Evolutionary conservation across 2,888 invertebrate genomes (phyloP).

Genomic region (Apamea sordens): DNA sequence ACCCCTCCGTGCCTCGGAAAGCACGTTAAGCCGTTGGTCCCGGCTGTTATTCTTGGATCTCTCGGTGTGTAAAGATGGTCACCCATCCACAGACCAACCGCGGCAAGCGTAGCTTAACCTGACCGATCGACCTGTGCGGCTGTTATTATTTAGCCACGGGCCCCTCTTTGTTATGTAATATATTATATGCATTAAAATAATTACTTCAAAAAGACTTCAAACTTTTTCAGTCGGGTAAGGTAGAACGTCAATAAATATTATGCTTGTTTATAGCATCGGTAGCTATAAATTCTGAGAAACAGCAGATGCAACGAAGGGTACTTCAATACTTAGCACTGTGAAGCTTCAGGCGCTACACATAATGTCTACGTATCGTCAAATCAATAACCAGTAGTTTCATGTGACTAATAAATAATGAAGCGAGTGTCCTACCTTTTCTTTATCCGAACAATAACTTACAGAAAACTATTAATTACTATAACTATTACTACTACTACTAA

Average conservation of each 20-base stretch:
- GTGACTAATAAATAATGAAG: background rate
- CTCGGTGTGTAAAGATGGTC: too few relatives aligned
- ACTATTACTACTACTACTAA: too few relatives aligned
- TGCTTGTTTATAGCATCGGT: background rate
- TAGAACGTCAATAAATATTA: background rate
- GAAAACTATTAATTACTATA: too few relatives aligned
- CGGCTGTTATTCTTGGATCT: too few relatives aligned
- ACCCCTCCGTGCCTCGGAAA: too few relatives aligned
- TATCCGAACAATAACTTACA: background rate
- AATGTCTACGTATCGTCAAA: background rate
- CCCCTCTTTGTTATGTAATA: background rate
- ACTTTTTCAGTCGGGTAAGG: background rate
- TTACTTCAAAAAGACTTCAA: background rate
- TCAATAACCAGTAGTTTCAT: background rate
- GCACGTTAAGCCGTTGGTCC: too few relatives aligned
- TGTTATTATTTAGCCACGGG: too few relatives aligned
- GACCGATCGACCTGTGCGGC: too few relatives aligned
- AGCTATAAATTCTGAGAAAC: background rate
- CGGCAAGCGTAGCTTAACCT: too few relatives aligned
- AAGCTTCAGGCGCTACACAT: background rate
- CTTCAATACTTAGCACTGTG: background rate
- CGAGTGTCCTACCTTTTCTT: background rate
- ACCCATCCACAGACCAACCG: too few relatives aligned
- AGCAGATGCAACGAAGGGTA: background rate
- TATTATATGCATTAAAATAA: background rate